Evolutionary conservation across 2,113 vertebrate genomes (phyloP).

Genomic region (Malurus alboscapulatus): DNA sequence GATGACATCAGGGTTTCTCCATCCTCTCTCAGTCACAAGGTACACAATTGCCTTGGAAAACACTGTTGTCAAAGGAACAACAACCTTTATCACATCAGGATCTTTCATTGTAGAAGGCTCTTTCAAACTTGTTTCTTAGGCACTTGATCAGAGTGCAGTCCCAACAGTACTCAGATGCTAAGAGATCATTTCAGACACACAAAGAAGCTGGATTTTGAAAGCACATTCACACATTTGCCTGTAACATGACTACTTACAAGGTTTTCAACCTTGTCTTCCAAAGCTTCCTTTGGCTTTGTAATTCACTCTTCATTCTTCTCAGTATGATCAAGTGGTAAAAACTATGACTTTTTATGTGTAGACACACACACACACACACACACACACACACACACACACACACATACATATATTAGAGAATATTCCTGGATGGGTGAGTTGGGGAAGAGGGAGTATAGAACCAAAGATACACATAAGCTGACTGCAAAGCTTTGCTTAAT

Average conservation of each 20-base stretch:
- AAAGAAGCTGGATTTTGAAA: background rate
- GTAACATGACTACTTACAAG: background rate
- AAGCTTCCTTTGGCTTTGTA: background rate
- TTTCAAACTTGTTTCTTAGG: background rate
- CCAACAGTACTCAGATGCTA: background rate
- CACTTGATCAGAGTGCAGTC: background rate
- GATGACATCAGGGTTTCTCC: background rate
- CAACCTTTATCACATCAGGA: background rate
- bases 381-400: too few species aligned
- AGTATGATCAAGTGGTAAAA: background rate
- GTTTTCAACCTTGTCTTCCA: background rate
- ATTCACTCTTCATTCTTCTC: background rate
- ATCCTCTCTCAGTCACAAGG: background rate
- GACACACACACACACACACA: accelerated
- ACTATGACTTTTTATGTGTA: background rate
- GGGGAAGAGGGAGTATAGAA: background rate
- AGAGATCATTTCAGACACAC: background rate
- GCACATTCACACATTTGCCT: accelerated
- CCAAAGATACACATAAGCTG: background rate
- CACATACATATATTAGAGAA: background rate
- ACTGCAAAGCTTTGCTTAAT: background rate
- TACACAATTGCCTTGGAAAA: background rate
- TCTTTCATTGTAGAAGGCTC: background rate
- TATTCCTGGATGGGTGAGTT: background rate
- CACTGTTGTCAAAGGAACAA: background rate